Evolutionary conservation across 2,113 vertebrate genomes (phyloP), one percentile per base, ranked within the genome.

Genomic region (Pantherophis guttatus): DNA sequence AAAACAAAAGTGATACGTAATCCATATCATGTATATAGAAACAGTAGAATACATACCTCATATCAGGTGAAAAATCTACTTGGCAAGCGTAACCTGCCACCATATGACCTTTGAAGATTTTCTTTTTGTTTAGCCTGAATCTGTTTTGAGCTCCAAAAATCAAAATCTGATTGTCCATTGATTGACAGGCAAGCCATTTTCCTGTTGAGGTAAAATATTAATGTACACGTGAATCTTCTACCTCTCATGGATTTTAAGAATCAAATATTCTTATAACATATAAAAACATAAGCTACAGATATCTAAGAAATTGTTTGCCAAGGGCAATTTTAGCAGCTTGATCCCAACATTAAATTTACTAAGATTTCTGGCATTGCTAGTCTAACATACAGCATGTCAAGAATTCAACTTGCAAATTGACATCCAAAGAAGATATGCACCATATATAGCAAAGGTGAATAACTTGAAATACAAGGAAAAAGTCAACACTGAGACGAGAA

Each of bases 61-160:
- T 99, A 93, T 99, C 99, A 93, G 99, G 99, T 39, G 99, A 99
- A 97, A 99, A 99, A 97, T 99, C 99, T 93, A 99, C 99, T 96
- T 99, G 99, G 97, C 99, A 99, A 95, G 99, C 99, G 0, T 99
- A 99, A 24, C 99, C 99, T 44, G 99, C 99, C 93, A 99, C 99
- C 99, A 99, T 99, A 97, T 99, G 99, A 81, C 99, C 99, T 95
- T 99, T 99, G 97, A 99, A 99, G 95, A 99, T 98, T 96, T 99
- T 99, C 97, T 99, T 99, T 98, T 99, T 99, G 98, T 99, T 99
- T 94, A 99, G 98, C 93, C 99, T 98, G 97, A 99, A 99, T 96
- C 99, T 98, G 96, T 99, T 99, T 96, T 99, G 99, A 86, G 99
- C 99, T 93, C 99, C 99, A 94, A 99, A 99, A 95, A 99, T 99